Percentiles rank a stretch among this genome's conserved stretches.
These are phyloP conservation scores for Papilio aristodemus DNA, from an alignment of 1,140 invertebrate genomes.

Conservation along the genomic window DNA sequence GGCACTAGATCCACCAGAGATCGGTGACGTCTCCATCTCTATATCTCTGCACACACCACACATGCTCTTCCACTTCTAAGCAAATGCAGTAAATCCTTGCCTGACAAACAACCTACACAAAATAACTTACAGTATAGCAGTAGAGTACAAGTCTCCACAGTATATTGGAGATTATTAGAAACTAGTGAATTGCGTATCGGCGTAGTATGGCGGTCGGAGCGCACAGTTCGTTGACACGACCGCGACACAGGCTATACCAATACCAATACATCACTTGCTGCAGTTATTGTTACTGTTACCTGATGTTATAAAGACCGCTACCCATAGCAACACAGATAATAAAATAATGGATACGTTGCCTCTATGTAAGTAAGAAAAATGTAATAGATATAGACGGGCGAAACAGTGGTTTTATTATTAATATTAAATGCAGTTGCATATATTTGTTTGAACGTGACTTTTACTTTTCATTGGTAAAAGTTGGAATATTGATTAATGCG, in stretches of 20 bases:
- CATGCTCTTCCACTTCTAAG: background rate
- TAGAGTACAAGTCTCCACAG: background rate
- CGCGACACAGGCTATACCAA: background rate
- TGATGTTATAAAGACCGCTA: background rate
- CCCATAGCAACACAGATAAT: no score
- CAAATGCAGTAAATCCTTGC: background rate
- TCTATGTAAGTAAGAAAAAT: no score
- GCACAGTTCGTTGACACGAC: conserved; percentile 24
- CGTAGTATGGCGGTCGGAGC: conserved; percentile 20
- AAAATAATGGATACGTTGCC: no score
- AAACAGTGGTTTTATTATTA: no score
- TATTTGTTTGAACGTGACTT: no score
- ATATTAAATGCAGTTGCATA: no score
- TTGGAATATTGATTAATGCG: no score
- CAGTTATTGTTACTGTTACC: background rate
- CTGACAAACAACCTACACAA: background rate
- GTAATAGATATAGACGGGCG: no score
- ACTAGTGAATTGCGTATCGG: conserved; percentile 28
- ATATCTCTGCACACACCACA: no score
- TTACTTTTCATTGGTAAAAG: no score
- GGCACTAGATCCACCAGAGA: no score
- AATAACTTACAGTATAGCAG: background rate
- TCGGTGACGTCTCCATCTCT: no score
- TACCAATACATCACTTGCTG: background rate
- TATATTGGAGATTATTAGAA: conserved; percentile 27